phyloP scores from a whole-genome alignment of 2,113 vertebrate genomes.

The Aspiorhynchus laticeps region DNA sequence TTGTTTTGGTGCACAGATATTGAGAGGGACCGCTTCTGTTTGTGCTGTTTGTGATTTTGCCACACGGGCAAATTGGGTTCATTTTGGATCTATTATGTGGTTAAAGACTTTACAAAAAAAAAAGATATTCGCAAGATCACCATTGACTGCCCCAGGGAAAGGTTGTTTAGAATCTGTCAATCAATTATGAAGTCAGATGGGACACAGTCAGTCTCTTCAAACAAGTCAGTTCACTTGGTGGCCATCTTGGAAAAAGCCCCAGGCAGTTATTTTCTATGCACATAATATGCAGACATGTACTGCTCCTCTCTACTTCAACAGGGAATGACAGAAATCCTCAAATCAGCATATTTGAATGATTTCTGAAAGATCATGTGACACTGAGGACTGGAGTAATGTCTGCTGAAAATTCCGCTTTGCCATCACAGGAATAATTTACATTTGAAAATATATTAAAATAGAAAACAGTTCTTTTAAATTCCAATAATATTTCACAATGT shows the following conservation, averaged over 20 bases:
- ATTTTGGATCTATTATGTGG: neutral
- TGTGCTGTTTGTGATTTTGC: slow-evolving; percentile 12
- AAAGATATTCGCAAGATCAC: neutral
- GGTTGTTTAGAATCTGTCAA: neutral
- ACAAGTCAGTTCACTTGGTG: neutral
- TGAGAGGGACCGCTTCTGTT: slow-evolving; percentile 28
- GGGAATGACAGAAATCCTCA: neutral
- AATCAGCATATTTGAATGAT: neutral
- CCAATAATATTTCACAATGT: neutral
- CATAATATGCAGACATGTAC: neutral
- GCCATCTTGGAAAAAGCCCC: neutral
- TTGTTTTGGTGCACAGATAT: slow-evolving; percentile 49
- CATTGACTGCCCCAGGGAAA: neutral
- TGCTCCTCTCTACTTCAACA: no score
- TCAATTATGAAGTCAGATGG: neutral
- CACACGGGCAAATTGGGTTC: neutral
- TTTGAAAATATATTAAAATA: no score
- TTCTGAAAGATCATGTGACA: neutral
- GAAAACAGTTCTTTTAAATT: no score
- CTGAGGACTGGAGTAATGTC: neutral
- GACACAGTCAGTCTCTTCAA: neutral
- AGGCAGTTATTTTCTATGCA: neutral
- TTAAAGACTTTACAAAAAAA: neutral
- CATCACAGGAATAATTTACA: no score
- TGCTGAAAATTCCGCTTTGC: neutral